Base-by-base conservation (phyloP, 2,888 invertebrate species). In the Erebia palarica region DNA sequence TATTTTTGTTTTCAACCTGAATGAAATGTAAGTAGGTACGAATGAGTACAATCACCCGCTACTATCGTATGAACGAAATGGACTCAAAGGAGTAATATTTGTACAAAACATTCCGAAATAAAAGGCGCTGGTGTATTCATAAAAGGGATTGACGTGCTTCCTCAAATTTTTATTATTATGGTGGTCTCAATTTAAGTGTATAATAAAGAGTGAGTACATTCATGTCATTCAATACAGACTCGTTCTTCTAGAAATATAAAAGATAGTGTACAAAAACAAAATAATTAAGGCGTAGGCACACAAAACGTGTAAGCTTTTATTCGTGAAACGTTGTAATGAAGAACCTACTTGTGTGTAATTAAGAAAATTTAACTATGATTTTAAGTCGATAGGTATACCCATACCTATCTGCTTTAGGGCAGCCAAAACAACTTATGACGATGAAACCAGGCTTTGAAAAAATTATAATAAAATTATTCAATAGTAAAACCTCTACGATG, bases 21-120 rank as follows among this genome's bases (percentile, higher is more conserved):
- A 78, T 77, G 76, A 77, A 70, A 75, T 68, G 73, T 36, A 36
- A 36, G 27, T 27, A 27, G 16, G 16, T 76, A 63, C 18, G 21
- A 63, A 9, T 51, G 72, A 55, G 74, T 70, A 73, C 18, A 18
- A 51, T 14, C n/a, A 51, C 51, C 51, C 73, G 73, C 74, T 73
- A 36, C 36, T 36, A 36, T 36, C 36, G 72, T 77, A 76, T 79
- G 79, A 78, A 77, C 75, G 77, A 77, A 78, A 79, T 79, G 78
- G 76, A 78, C 79, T 77, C 76, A 78, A 77, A 78, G 78, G 75
- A 78, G 77, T 78, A 78, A 78, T 82, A 81, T 84, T 84, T 84
- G 81, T 79, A 77, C 78, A 80, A 77, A 78, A 79, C 82, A 83
- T 84, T 83, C 81, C 83, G 70, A 80, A 80, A 80, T 77, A 79